Evolutionary conservation across 2,797 vertebrate species (phyloP), one percentile per base, ranked within the genome.

Genomic region (Bovichtus variegatus): DNA sequence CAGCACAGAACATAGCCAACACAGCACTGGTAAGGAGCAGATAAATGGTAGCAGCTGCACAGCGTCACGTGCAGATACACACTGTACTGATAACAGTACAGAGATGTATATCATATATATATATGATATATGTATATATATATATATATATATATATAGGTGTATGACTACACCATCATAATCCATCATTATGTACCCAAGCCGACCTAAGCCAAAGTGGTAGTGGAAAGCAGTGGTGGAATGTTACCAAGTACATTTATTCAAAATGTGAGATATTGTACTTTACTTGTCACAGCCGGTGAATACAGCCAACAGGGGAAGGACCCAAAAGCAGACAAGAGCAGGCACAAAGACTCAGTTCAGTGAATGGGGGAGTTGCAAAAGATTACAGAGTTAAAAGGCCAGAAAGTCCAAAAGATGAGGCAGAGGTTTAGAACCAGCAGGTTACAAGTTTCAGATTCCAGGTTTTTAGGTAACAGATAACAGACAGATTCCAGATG

Each of bases 1-100:
- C 25, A 49, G 65, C 41, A 64, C 23, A 74, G 81, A 69, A 64
- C 60, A 81, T 0, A 51, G 84, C 54, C 74, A 54, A 71, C 75
- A 74, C 78, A 68, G 73, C 68, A 59, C 71, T 43, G 49, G 51
- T 70, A 78, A 40, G 70, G 29, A 59, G 38, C 34, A 79, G 43
- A 84, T 62, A 58, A 66, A 81, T 65, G 59, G 51, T 18, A 63
- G 78, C 51, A 79, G 69, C 74, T 73, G 70, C 59, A 54, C 40
- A 29, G n/a, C 71, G 64, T 44, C 58, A 64, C 50, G 72, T 29
- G 11, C 1, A 65, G 3, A 47, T 18, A n/a, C 44, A 36, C 21
- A 11, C 11, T 54, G 10, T 7, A 13, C 51, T 46, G 31, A 61
- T 23, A 51, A 27, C 43, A 76, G 51, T 11, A 40, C 18, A 55